Percentiles rank a stretch among this genome's conserved stretches.
Evolutionary conservation across 2,113 vertebrate species (phyloP).

Genomic region (Capricornis sumatraensis): DNA sequence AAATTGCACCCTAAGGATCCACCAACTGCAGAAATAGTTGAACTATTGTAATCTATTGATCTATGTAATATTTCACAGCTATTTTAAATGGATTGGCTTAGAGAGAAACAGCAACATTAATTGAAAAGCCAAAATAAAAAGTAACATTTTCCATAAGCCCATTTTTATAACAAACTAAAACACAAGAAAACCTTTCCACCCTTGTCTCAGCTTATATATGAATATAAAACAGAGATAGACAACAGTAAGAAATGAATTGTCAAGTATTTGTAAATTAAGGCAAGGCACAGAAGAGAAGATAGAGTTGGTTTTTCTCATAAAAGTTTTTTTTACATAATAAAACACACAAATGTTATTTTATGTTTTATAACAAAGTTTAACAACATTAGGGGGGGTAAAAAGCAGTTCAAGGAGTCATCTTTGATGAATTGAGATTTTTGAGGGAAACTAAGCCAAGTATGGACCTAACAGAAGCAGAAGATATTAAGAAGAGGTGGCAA

Average conservation of each 20-base stretch:
- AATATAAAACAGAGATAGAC: background rate
- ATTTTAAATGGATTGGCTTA: background rate
- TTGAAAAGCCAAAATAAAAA: background rate
- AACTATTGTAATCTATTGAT: background rate
- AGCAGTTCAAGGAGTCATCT: background rate
- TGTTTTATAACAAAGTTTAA: background rate
- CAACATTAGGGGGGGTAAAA: background rate
- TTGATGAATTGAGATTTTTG: background rate
- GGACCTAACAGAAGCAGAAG: too few relatives aligned
- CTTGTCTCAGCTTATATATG: background rate
- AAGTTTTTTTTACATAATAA: background rate
- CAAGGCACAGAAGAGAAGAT: background rate
- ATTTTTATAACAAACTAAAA: background rate
- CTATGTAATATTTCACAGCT: background rate
- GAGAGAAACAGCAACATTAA: background rate
- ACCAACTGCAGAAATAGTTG: background rate
- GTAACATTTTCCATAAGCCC: background rate
- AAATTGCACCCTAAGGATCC: background rate
- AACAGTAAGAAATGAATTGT: background rate
- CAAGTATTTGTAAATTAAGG: background rate
- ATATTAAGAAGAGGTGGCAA: too few relatives aligned
- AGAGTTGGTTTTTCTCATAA: background rate
- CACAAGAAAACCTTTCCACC: background rate
- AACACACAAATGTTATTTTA: background rate
- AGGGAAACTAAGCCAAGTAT: background rate